Evolutionary conservation across 2,797 vertebrate genomes (phyloP).

Genomic region (Okamejei kenojei): DNA sequence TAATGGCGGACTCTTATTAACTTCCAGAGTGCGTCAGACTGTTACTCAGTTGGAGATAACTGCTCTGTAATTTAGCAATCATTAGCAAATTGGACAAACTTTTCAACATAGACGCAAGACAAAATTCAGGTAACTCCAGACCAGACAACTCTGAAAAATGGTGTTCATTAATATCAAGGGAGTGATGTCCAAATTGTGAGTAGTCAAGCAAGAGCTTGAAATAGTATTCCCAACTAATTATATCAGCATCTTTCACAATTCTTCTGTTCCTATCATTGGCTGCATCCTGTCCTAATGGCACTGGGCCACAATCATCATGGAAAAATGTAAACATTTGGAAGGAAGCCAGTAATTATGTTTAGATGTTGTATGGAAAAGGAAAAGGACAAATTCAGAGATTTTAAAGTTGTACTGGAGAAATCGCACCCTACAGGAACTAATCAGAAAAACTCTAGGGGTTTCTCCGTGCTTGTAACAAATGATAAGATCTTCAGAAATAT

Average conservation of each 20-base stretch:
- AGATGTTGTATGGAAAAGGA: not conserved
- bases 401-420: not conserved
- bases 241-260: not conserved
- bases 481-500: not conserved
- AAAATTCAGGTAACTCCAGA: not conserved
- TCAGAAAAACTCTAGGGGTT: too few species aligned
- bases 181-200: not conserved
- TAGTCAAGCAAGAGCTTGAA: not conserved
- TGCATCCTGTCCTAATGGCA: not conserved
- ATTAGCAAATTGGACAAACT: not conserved
- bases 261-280: not conserved
- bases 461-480: not conserved
- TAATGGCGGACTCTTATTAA: not conserved
- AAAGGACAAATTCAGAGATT: not conserved
- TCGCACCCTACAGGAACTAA: not conserved
- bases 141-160: not conserved
- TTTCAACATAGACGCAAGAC: not conserved
- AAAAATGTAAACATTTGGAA: constrained; percentile 11
- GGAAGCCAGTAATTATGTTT: constrained; percentile 13
- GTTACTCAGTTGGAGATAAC: not conserved
- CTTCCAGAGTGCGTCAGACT: too few species aligned
- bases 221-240: not conserved
- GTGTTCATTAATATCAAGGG: not conserved
- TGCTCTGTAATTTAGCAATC: not conserved
- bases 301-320: not conserved